These are phyloP conservation scores for Hydractinia symbiolongicarpus DNA, from an alignment of 30 jellyfish, hydroid and myxozoan species.

Conservation along the genomic window DNA sequence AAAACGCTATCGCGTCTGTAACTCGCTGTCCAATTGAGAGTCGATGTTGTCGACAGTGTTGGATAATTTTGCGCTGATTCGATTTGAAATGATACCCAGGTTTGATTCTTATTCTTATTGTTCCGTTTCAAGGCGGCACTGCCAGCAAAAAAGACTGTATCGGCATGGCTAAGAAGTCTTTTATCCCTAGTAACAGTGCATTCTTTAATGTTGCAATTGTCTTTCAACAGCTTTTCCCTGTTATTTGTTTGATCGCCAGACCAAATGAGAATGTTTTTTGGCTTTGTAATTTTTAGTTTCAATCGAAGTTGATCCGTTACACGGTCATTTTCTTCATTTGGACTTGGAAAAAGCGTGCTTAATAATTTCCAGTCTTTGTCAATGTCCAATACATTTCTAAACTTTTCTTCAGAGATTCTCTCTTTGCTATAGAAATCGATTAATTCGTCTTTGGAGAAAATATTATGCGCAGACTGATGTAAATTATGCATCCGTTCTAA, in stretches of 20 bases:
- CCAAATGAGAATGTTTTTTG: conserved; percentile 10
- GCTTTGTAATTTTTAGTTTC: conserved; percentile 1
- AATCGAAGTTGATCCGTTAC: conserved; percentile 34
- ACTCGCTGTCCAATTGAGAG: conserved; percentile 30
- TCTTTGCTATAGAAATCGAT: neutral
- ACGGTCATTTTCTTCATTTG: conserved; percentile 12
- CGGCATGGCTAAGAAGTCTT: neutral
- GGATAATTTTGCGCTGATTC: conserved; percentile 24
- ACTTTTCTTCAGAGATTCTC: conserved; percentile 5
- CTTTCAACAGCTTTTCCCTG: neutral
- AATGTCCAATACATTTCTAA: conserved; percentile 18
- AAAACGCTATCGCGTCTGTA: conserved; percentile 31
- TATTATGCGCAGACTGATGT: neutral
- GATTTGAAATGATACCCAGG: conserved; percentile 17
- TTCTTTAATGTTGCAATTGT: conserved; percentile 20
- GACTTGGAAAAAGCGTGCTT: conserved; percentile 27
- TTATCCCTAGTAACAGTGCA: conserved; percentile 11
- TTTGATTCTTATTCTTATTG: conserved; percentile 9
- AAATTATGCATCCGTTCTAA: neutral
- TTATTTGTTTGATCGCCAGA: neutral
- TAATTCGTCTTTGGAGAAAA: neutral
- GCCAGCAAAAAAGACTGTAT: conserved; percentile 10
- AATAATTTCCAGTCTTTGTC: conserved; percentile 11
- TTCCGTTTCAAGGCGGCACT: neutral
- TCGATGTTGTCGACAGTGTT: neutral